Conservation (phyloP, 2,888 invertebrate species). For the Ectemnius continuus region DNA sequence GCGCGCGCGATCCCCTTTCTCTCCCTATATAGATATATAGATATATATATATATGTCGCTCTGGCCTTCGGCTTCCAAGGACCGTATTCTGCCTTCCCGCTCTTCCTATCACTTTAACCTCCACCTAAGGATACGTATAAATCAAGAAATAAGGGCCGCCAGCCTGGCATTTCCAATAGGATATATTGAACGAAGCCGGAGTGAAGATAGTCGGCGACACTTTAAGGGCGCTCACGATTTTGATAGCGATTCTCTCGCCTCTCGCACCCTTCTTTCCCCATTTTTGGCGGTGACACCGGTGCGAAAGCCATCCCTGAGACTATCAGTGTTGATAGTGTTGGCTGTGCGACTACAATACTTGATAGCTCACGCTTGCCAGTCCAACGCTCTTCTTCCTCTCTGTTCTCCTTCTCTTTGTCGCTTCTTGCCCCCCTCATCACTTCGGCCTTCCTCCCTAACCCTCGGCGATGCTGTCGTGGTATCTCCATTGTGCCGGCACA, state of each 20-base stretch:
- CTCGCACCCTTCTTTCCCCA: slow-evolving; percentile 2
- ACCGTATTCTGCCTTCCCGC: not conserved
- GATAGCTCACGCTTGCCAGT: slow-evolving; percentile 13
- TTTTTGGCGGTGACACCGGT: no score
- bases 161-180: slow-evolving; percentile 39
- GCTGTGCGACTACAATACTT: slow-evolving; percentile 1
- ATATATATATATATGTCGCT: no score
- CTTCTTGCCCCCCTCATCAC: slow-evolving; percentile 12
- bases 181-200: slow-evolving; percentile 48
- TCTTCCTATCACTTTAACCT: not conserved
- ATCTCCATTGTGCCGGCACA: slow-evolving; percentile 37
- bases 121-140: slow-evolving; percentile 36
- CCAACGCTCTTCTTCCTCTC: not conserved
- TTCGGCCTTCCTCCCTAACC: slow-evolving; percentile 10
- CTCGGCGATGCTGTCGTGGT: slow-evolving; percentile 12
- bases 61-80: no score
- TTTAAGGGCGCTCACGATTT: slow-evolving; percentile 29
- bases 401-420: slow-evolving; percentile 15
- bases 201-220: slow-evolving; percentile 37
- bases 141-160: slow-evolving; percentile 32
- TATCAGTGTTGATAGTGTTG: slow-evolving; percentile 1
- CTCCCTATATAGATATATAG: not conserved
- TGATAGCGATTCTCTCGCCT: not conserved
- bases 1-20: slow-evolving; percentile 23
- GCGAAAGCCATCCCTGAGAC: not conserved